Conservation (phyloP, 1,140 invertebrate genomes). For the Mactra quadrangularis region DNA sequence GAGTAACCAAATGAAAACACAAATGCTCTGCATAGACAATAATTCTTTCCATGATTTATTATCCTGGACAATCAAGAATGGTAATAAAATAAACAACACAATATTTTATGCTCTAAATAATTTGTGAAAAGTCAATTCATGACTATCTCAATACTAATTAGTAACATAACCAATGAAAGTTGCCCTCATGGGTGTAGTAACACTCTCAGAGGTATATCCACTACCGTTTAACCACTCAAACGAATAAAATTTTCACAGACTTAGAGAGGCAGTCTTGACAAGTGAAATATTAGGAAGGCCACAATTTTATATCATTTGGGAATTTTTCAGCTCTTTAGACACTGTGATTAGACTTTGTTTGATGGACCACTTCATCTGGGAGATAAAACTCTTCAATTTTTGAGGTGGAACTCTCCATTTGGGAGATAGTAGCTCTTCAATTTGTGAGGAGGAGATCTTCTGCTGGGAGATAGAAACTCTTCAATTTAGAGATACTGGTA, state of each 20-base stretch:
- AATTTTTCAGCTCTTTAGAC: slow-evolving; percentile 40
- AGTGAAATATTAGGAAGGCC: slow-evolving; percentile 54
- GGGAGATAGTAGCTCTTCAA: too few relatives aligned
- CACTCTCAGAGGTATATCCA: slow-evolving; percentile 3
- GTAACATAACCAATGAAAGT: slow-evolving; percentile 11
- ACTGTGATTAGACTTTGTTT: slow-evolving; percentile 11
- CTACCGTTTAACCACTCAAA: slow-evolving; percentile 27
- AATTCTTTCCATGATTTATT: too few relatives aligned
- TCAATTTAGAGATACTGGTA: slow-evolving; percentile 34
- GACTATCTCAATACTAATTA: slow-evolving; percentile 26
- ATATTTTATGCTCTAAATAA: too few relatives aligned
- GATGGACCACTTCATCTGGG: slow-evolving; percentile 48
- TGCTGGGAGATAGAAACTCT: too few relatives aligned
- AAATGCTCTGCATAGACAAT: too few relatives aligned
- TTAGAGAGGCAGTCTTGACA: slow-evolving; percentile 16
- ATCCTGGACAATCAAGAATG: too few relatives aligned
- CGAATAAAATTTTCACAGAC: slow-evolving; percentile 41
- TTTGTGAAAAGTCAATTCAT: background rate
- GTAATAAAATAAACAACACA: too few relatives aligned
- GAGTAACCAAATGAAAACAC: too few relatives aligned
- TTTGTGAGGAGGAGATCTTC: too few relatives aligned
- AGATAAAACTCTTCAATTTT: too few relatives aligned
- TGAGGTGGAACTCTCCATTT: too few relatives aligned
- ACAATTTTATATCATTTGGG: slow-evolving; percentile 58
- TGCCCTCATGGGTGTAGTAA: slow-evolving; percentile 13